Evolutionary conservation across 2,888 invertebrate genomes (phyloP), one percentile per base, ranked within the genome.

Genomic region (Coenonympha glycerion): DNA sequence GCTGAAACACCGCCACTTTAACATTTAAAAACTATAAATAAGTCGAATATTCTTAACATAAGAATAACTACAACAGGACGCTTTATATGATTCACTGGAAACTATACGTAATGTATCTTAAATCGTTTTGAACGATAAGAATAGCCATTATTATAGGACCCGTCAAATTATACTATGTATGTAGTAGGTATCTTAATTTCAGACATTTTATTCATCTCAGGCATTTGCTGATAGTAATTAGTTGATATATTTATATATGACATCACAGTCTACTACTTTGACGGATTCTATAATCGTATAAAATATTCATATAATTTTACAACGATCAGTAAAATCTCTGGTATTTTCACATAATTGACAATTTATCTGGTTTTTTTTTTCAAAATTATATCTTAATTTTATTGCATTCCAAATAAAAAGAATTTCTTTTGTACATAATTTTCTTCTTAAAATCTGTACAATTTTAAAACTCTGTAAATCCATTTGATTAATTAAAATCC

Each of bases 1-100:
- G 62, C 68, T 54, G 54, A 59, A 56, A 64, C 63, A 49, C 53
- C 53, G 51, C 28, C 48, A 52, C 36, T 49, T 61, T 56, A 60
- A 53, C 26, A 8, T 47, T n/a, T 50, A 54, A 31, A 51, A 47
- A 68, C 67, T 73, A 72, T 66, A 74, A 74, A 70, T 71, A 74
- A 76, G 67, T 71, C 69, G 69, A 73, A 79, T 80, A 83, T 80
- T 79, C 83, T 82, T 83, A 83, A 84, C 81, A 79, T 82, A 83
- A 83, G 80, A 82, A 83, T 80, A 80, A 79, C 79, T 82, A 79
- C 71, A 80, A 77, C 69, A 74, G 64, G 75, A 69, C 58, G 53
- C 56, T 56, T 56, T 40, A 59, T 59, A 58, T 61, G 70, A 65
- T 66, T 73, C 72, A 69, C 69, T 75, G 77, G 71, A 75, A 72